These are phyloP conservation scores for Leptogaster cylindrica DNA, from an alignment of 2,888 invertebrate genomes.

Conservation along the genomic window DNA sequence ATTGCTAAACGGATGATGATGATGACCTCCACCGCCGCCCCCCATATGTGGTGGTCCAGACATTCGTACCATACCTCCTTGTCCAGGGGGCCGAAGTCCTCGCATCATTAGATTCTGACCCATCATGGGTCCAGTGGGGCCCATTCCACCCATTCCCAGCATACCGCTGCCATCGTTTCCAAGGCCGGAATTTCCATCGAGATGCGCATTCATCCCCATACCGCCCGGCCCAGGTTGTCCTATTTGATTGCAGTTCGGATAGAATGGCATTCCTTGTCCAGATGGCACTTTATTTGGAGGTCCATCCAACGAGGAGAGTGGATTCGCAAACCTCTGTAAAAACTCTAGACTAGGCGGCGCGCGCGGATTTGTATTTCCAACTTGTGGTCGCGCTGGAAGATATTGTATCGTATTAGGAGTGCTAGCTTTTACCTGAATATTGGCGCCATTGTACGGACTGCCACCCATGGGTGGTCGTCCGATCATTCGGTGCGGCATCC, in stretches of 20 bases:
- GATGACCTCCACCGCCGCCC: conserved; percentile 51
- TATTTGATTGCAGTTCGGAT: conserved; percentile 59
- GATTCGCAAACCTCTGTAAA: conserved; percentile 85
- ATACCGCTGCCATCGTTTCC: conserved; percentile 61
- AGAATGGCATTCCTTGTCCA: conserved; percentile 54
- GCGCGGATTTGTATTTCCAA: conserved; percentile 72
- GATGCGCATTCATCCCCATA: conserved; percentile 63
- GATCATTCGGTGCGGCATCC: conserved; percentile 66
- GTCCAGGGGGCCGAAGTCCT: conserved; percentile 64
- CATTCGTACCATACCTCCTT: conserved; percentile 52
- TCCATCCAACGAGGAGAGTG: conserved; percentile 63
- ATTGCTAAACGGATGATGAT: conserved; percentile 55
- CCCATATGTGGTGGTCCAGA: conserved; percentile 51
- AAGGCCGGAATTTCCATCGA: conserved; percentile 58
- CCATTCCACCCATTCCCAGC: conserved; percentile 50
- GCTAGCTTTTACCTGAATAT: conserved; percentile 93
- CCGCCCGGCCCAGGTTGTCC: conserved; percentile 54
- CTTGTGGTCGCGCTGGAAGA: conserved; percentile 92
- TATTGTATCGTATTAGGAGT: conserved; percentile 98
- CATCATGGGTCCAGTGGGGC: conserved; percentile 46
- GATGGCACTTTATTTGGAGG: conserved; percentile 45
- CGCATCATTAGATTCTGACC: conserved; percentile 60
- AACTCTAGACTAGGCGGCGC: conserved; percentile 90
- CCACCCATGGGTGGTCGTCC: conserved; percentile 70
- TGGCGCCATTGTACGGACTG: conserved; percentile 68